Evolutionary conservation across 2,888 invertebrate genomes (phyloP), one percentile per base, ranked within the genome.

Genomic region (Amphipyra berbera): DNA sequence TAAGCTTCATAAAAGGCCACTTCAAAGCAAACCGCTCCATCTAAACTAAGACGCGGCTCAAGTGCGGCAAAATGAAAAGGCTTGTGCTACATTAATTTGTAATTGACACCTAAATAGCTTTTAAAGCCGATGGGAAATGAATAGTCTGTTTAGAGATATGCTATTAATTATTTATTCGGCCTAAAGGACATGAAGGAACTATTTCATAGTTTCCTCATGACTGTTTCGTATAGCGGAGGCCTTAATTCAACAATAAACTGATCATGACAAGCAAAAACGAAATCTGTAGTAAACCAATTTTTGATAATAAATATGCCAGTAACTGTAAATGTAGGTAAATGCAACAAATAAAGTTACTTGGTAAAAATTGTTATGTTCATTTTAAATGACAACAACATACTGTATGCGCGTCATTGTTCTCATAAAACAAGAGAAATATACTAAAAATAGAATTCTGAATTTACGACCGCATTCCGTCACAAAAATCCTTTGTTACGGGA

Each of bases 21-120:
- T 68, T 78, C 75, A 78, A 79, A 79, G 77, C 49, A 40, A 62
- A 47, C 64, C 75, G 73, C 63, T 53, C 47, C 57, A 61, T 70
- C 75, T 71, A 55, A 68, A 73, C 53, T 67, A 55, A 67, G 61
- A 61, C 68, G 52, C 44, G 44, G 37, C 55, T 61, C 40, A 46
- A 55, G 45, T 33, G 56, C 44, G 52, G 50, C 30, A 61, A 58
- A 73, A 63, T 68, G 57, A 72, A 73, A 73, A 73, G 54, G 44
- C 45, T 38, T 50, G 40, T 56, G 58, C 53, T 44, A 53, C 40
- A 57, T 76, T 52, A 40, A 52, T 47, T 12, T 54, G 40, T 76
- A 76, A 76, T 72, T 57, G 59, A 71, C 61, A 74, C 70, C 58
- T 72, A 59, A 63, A 69, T 69, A 71, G 73, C 55, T 58, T 50